These are phyloP conservation scores for Fratercula arctica DNA, from an alignment of 2,797 vertebrate species.

Conservation along the genomic window DNA sequence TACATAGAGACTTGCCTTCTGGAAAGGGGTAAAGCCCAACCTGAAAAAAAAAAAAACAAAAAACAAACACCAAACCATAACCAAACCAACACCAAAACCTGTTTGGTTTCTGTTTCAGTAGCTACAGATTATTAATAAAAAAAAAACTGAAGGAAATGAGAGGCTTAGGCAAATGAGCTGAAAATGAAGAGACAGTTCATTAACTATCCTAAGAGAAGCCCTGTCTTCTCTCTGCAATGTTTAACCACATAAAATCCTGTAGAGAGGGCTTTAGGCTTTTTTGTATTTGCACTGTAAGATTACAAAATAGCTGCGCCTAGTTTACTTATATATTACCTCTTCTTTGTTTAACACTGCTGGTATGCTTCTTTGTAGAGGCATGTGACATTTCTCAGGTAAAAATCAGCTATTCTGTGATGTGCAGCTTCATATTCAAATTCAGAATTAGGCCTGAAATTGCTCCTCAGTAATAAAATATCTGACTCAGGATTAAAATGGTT, in stretches of 20 bases:
- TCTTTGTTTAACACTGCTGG: neutral
- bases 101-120: neutral
- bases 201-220: neutral
- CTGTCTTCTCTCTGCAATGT: neutral
- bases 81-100: no score
- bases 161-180: neutral
- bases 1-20: neutral
- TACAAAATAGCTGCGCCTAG: neutral
- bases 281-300: neutral
- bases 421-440: neutral
- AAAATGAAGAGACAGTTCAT: neutral
- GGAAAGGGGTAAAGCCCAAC: neutral
- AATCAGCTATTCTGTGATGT: neutral
- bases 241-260: neutral
- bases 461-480: conserved; percentile 8
- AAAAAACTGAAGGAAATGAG: neutral
- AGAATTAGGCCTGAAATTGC: neutral
- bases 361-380: neutral
- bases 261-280: neutral
- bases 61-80: no score
- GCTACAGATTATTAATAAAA: neutral
- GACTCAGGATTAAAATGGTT: neutral
- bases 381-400: neutral
- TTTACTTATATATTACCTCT: neutral
- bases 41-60: neutral